Conservation (phyloP, 2,113 vertebrate genomes). For the Nothoprocta perdicaria region DNA sequence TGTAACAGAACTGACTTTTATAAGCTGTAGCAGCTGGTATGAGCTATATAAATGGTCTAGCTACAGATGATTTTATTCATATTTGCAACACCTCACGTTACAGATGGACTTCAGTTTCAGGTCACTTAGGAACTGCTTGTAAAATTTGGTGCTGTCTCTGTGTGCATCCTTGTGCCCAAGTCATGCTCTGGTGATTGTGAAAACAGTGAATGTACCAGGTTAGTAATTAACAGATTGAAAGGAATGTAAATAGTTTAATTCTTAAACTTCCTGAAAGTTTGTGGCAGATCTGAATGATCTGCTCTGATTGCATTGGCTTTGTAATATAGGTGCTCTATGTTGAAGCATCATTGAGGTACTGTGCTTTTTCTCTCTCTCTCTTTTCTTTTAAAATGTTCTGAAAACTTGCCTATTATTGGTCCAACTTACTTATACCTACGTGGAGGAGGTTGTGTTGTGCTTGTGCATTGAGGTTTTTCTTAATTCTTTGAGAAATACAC, state of each 20-base stretch:
- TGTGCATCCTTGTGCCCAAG: not conserved
- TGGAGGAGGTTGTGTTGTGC: constrained; percentile 31
- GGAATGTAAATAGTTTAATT: constrained; percentile 4
- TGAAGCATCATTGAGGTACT: not conserved
- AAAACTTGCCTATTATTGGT: constrained; percentile 28
- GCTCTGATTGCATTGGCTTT: constrained; percentile 19
- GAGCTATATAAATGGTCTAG: not conserved
- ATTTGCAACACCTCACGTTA: not conserved
- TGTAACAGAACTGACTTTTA: constrained; percentile 27
- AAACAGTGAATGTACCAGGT: not conserved
- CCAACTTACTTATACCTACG: not conserved
- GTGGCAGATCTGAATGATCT: not conserved
- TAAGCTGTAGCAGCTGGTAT: not conserved
- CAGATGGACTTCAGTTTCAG: not conserved
- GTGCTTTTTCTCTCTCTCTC: constrained; percentile 42
- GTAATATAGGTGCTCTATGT: not conserved
- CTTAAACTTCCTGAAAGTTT: not conserved
- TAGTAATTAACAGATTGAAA: constrained; percentile 39
- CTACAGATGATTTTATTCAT: not conserved
- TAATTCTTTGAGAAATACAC: not conserved
- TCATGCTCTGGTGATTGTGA: not conserved
- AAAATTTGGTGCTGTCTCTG: not conserved
- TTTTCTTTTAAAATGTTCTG: constrained; percentile 44
- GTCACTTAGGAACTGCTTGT: not conserved
- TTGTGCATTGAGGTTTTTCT: not conserved